Conservation (phyloP, 2,113 vertebrate species). For the Ageneiosus marmoratus region DNA sequence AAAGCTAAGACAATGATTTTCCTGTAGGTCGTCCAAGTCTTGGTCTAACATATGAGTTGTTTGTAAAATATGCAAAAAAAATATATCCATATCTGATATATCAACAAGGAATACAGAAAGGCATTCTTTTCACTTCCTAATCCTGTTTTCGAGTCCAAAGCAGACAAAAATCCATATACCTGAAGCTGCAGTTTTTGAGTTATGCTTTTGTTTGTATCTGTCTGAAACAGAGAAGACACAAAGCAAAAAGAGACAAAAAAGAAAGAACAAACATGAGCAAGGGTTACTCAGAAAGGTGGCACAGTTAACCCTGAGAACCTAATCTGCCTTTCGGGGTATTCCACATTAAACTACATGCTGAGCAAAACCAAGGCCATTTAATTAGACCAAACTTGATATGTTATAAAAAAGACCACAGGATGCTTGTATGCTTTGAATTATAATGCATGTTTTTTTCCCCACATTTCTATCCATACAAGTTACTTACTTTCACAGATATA, state of each 20-base stretch:
- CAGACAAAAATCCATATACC: constrained; percentile 68
- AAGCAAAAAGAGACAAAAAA: constrained; percentile 62
- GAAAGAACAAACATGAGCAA: constrained; percentile 35
- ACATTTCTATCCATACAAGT: background rate
- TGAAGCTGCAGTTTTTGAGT: constrained; percentile 84
- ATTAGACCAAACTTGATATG: background rate
- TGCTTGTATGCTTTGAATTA: background rate
- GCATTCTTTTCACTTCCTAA: background rate
- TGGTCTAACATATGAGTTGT: background rate
- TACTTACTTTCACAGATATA: constrained; percentile 98
- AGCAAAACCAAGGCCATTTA: background rate
- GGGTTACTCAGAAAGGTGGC: constrained; percentile 6
- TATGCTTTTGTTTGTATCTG: constrained; percentile 93
- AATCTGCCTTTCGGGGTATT: constrained; percentile 8
- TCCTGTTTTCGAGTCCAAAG: background rate
- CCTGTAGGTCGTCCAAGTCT: background rate
- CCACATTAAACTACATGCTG: background rate
- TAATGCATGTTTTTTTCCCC: background rate
- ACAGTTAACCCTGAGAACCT: constrained; percentile 12
- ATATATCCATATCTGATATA: too few species aligned
- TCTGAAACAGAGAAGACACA: constrained; percentile 87
- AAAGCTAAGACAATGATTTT: background rate
- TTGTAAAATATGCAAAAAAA: background rate
- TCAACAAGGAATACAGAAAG: background rate
- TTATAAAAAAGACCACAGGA: background rate